These are phyloP conservation scores for Xiphophorus couchianus DNA, from an alignment of 2,113 vertebrate species.

Conservation along the genomic window DNA sequence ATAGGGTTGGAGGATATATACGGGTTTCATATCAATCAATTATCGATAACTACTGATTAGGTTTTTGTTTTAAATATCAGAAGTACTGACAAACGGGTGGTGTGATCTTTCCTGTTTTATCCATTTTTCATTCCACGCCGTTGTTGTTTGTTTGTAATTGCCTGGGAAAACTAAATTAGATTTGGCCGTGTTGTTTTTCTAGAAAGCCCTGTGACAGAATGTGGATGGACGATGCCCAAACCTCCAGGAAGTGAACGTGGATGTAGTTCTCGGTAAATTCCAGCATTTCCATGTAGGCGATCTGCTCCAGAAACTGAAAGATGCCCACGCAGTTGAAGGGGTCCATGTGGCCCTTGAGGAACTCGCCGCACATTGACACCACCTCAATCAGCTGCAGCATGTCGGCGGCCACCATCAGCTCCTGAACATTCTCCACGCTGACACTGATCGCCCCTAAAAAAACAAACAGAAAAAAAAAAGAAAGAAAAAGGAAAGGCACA, in stretches of 20 bases:
- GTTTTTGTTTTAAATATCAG: too few relatives aligned
- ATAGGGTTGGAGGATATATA: too few relatives aligned
- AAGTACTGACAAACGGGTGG: too few relatives aligned
- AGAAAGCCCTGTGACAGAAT: not conserved
- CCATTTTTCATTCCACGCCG: too few relatives aligned
- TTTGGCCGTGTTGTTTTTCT: too few relatives aligned
- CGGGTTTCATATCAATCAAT: too few relatives aligned
- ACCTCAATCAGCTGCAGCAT: constrained; percentile 96
- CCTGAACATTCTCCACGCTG: constrained; percentile 91
- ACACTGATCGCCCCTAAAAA: constrained; percentile 85
- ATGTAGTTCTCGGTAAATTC: constrained; percentile 96
- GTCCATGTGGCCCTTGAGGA: constrained; percentile 92
- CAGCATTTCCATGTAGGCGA: constrained; percentile 88
- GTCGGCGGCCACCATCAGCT: constrained; percentile 94
- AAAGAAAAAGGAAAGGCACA: not conserved
- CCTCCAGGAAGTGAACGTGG: constrained; percentile 93
- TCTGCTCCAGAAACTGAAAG: constrained; percentile 96
- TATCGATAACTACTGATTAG: too few relatives aligned
- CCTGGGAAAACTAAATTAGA: too few relatives aligned
- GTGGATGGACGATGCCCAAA: constrained; percentile 40
- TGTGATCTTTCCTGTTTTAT: too few relatives aligned
- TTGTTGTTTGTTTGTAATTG: too few relatives aligned
- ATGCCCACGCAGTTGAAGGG: constrained; percentile 93
- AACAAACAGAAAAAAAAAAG: too few relatives aligned
- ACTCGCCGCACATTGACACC: constrained; percentile 92